Evolutionary conservation across 2,888 invertebrate genomes (phyloP).

Genomic region (Nephrotoma flavescens): DNA sequence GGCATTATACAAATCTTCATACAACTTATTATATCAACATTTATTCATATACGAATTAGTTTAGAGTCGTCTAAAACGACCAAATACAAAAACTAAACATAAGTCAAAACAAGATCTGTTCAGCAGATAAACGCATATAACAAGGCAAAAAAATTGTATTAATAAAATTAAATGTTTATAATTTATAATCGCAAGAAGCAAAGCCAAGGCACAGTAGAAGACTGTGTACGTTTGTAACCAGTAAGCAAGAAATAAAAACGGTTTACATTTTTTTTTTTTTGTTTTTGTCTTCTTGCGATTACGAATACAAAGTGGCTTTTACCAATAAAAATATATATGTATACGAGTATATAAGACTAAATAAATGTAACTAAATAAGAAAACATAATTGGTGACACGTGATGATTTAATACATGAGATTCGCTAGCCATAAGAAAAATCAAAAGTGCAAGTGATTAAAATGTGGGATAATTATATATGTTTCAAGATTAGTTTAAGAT

Average conservation of each 20-base stretch:
- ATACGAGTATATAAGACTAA: neutral
- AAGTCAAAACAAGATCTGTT: neutral
- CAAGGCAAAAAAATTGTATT: neutral
- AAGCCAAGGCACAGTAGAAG: neutral
- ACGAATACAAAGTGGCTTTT: neutral
- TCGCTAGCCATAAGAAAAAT: neutral
- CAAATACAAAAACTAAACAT: neutral
- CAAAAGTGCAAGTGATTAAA: neutral
- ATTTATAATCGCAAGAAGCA: neutral
- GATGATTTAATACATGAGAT: neutral
- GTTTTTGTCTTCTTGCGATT: neutral
- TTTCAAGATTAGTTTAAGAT: neutral
- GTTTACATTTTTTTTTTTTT: neutral
- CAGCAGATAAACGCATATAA: neutral
- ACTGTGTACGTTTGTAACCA: neutral
- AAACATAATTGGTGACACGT: neutral
- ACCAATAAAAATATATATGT: neutral
- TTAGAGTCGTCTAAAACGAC: neutral
- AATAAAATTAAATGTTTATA: neutral
- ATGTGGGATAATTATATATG: neutral
- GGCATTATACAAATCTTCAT: neutral
- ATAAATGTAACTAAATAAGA: neutral
- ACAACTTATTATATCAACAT: neutral
- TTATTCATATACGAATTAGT: neutral
- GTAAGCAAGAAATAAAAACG: neutral